Conservation (phyloP, 1,140 invertebrate species). For the Trichoplusia ni region DNA sequence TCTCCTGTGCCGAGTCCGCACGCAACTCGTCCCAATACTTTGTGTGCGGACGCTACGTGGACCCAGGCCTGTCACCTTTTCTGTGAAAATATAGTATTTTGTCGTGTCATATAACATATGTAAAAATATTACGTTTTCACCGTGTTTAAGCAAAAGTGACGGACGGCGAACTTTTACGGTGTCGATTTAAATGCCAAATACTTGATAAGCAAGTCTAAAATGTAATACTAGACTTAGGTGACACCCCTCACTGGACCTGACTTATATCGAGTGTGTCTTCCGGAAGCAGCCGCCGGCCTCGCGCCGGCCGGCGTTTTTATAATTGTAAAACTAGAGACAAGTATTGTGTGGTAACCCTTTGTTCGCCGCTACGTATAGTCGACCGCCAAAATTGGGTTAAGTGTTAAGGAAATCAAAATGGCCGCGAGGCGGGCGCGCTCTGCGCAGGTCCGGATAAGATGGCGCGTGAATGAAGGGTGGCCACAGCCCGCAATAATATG, state of each 20-base stretch:
- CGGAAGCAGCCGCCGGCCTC: conserved; percentile 44
- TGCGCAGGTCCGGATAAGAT: conserved; percentile 63
- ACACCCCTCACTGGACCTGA: conserved; percentile 43
- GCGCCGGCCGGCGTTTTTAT: conserved; percentile 56
- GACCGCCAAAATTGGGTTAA: conserved; percentile 67
- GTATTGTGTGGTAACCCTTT: conserved; percentile 43
- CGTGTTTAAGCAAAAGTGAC: conserved; percentile 15
- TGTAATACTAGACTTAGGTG: conserved; percentile 19
- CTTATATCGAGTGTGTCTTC: conserved; percentile 65
- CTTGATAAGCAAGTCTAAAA: conserved; percentile 25
- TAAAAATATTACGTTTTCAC: conserved; percentile 33
- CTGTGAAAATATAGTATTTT: conserved; percentile 31
- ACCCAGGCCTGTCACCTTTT: conserved; percentile 22
- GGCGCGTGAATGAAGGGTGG: conserved; percentile 41
- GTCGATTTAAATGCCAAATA: conserved; percentile 24
- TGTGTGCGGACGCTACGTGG: neutral
- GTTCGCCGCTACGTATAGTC: conserved; percentile 48
- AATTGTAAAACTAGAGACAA: conserved; percentile 37
- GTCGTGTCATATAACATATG: conserved; percentile 23
- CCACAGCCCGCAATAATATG: conserved; percentile 66
- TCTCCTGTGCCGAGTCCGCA: conserved; percentile 35
- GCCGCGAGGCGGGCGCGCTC: conserved; percentile 34
- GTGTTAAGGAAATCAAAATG: conserved; percentile 70
- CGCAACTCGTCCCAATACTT: too few species aligned
- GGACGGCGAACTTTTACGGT: conserved; percentile 21